Evolutionary conservation across 1,140 invertebrate species (phyloP), one percentile per base, ranked within the genome.

Genomic region (Melitaea cinxia): DNA sequence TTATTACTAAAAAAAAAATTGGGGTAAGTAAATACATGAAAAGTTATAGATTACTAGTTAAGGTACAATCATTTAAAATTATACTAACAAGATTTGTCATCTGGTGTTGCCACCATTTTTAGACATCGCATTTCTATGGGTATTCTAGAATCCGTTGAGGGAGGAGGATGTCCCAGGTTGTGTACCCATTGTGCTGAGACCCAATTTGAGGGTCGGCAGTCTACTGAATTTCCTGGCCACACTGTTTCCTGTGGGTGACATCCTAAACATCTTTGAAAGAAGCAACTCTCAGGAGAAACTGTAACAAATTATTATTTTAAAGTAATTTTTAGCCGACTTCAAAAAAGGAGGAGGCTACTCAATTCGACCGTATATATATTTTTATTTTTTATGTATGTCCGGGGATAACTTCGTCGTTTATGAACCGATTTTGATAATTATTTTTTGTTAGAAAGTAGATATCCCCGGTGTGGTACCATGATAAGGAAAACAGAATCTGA

Each of bases 101-200:
- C 88, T 12, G 88, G 88, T 9, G 86, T 87, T 6, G 88, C 86
- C 4, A 88, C 80, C 82, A 91, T 86, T 63, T 91, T 89, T 47
- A 91, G 64, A 30, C 88, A 91, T 4, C 82, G 70, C 73, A 88
- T 88, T 72, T 91, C 88, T 50, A 91, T 77, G 30, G 80, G 77
- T 26, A 89, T 70, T 49, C 59, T 79, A 12, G 86, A 88, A 37
- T 82, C 82, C 0, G 86, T 89, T 5, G 75, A 75, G 0, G 88
- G 86, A 47, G 86, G 85, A 17, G 85, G 88, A 50, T 90, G 85
- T 0, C 83, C 85, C 15, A 84, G 68, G 58, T 87, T 88, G 68
- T 87, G 85, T 3, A 90, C 65, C 88, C 86, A 90, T 59, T 83
- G 68, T 0, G 85, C 74, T 4, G 83, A 76, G 19, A 88, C 88